Base-by-base conservation (phyloP, 2,888 invertebrate species). In the Dexiosoma caninum region DNA sequence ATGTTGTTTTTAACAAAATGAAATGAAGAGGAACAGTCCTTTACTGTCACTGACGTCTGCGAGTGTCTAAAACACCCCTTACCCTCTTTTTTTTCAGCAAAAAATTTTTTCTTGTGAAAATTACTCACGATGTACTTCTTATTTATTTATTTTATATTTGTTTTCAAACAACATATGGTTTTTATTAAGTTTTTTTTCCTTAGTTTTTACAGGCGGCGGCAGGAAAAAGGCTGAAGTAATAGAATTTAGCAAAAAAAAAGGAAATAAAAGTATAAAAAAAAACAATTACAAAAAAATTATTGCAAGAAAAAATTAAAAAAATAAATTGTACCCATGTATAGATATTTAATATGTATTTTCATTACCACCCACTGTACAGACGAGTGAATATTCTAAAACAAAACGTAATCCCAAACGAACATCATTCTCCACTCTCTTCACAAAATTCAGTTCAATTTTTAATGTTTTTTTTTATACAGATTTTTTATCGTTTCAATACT, bases 141-240 rank as follows among this genome's bases (percentile, higher is more conserved):
- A n/a, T n/a, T n/a, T n/a, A 42, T 57, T 78, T 74, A 57, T 46
- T 16, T 16, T 6, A 1, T 37, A 60, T 64, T 12, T 27, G 16
- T 16, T 14, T 59, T 51, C 14, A 35, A 67, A 67, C 44, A 72
- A 60, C 76, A 77, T 71, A 77, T 77, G 71, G 60, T 57, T 64
- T 78, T 76, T 76, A 64, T 80, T 80, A 60, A 66, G 30, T 53
- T 35, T 37, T 35, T 27, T 60, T 72, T 72, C 66, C 19, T 80
- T 62, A 14, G n/a, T n/a, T n/a, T 10, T 14, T 57, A 69, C 55
- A 69, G 46, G 8, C 35, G n/a, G 46, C 35, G 35, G 5, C 53
- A 27, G 27, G 3, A 44, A 60, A 30, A 30, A 59, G 30, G 32
- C 7, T 19, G 16, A 19, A 12, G 5, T 5, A 35, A 32, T 9